Percentiles rank a stretch among this genome's conserved stretches.
Conservation (phyloP, 2,888 invertebrate genomes). For the Hoplodrina ambigua region DNA sequence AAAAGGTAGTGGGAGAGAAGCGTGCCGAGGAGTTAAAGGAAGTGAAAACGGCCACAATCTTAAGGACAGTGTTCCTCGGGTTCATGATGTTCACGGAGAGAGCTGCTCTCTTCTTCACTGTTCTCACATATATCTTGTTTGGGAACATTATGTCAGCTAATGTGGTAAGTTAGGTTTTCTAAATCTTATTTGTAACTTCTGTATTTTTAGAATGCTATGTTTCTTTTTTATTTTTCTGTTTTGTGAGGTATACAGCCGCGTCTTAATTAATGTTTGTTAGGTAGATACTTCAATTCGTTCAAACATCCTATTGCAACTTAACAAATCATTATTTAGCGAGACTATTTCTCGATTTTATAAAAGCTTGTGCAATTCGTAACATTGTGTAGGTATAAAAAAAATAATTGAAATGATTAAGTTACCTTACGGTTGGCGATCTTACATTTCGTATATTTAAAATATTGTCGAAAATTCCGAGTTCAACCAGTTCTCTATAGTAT, state of each 20-base stretch:
- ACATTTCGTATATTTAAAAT: too few relatives aligned
- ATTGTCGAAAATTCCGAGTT: neutral
- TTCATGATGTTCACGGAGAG: conserved; percentile 96
- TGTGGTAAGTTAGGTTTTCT: conserved; percentile 86
- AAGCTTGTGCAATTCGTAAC: neutral
- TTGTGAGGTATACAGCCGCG: too few relatives aligned
- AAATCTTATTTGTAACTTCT: neutral
- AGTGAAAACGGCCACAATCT: conserved; percentile 91
- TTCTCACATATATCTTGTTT: conserved; percentile 92
- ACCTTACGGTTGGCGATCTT: too few relatives aligned
- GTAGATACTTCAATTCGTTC: too few relatives aligned
- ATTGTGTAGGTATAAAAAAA: too few relatives aligned
- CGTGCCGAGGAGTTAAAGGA: conserved; percentile 91
- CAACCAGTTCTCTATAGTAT: neutral
- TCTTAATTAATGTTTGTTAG: too few relatives aligned
- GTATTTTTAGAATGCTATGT: too few relatives aligned
- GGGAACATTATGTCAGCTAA: conserved; percentile 93
- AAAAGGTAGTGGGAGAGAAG: conserved; percentile 93
- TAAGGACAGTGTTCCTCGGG: conserved; percentile 93
- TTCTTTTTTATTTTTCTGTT: too few relatives aligned
- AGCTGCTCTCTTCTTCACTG: conserved; percentile 94
- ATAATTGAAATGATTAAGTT: neutral
- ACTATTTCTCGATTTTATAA: neutral
- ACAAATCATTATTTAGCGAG: too few relatives aligned
- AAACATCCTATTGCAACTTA: too few relatives aligned